These are phyloP conservation scores for Gila robusta DNA, from an alignment of 2,797 vertebrate species.

Conservation along the genomic window DNA sequence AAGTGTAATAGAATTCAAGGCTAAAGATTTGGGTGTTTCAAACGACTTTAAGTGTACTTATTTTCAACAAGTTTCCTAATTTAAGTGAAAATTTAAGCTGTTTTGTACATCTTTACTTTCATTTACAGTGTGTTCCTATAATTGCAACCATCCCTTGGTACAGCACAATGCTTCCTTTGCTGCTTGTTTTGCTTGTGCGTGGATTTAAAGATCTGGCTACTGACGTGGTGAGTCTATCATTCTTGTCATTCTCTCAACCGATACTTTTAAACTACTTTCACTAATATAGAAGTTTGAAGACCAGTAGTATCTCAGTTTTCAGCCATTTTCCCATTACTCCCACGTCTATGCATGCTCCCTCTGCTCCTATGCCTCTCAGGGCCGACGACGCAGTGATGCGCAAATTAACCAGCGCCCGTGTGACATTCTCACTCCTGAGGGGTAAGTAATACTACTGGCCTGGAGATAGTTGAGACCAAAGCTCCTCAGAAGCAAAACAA, in stretches of 20 bases:
- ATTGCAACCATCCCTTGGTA: conserved; percentile 93
- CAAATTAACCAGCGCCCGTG: conserved; percentile 87
- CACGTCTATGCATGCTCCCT: conserved; percentile 65
- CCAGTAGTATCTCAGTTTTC: conserved; percentile 76
- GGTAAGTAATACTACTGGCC: conserved; percentile 77
- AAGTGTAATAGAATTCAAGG: background rate
- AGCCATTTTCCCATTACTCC: conserved; percentile 56
- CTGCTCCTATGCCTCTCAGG: conserved; percentile 71
- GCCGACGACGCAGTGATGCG: conserved; percentile 85
- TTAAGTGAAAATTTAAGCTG: background rate
- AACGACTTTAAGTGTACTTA: too few species aligned
- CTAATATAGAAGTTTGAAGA: conserved; percentile 21
- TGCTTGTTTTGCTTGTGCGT: conserved; percentile 82
- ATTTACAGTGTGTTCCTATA: conserved; percentile 80
- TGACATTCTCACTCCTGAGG: conserved; percentile 84
- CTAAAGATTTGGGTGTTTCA: background rate
- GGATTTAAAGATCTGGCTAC: conserved; percentile 85
- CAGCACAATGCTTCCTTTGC: conserved; percentile 82
- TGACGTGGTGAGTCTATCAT: conserved; percentile 82
- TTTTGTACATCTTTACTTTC: conserved; percentile 18
- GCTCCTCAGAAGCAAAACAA: conserved; percentile 13
- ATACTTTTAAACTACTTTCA: background rate
- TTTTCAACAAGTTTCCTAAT: background rate
- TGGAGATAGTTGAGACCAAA: background rate
- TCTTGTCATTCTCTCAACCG: background rate